Evolutionary conservation across 2,797 vertebrate species (phyloP), one percentile per base, ranked within the genome.

Genomic region (Paedocypris micromegethes): DNA sequence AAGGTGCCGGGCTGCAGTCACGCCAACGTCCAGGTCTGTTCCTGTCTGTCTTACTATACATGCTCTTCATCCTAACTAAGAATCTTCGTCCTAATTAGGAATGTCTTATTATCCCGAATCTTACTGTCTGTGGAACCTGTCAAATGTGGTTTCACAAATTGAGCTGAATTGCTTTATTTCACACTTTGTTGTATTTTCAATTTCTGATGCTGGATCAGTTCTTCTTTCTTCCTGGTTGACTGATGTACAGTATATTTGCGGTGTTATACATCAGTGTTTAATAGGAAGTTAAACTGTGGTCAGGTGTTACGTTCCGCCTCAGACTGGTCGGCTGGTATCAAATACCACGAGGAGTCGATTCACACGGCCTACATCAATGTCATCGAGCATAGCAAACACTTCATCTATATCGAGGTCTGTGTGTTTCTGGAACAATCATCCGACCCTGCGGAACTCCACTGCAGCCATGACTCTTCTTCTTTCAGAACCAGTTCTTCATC

Each of bases 311-410:
- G 96, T 38, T 98, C 96, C 0, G 91, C 95, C 39, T 86, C 88
- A 0, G 96, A 98, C 66, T 98, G 96, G 96, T 98, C 96, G 0
- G 96, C 94, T 0, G 96, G 96, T 56, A 98, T 98, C 73, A 98
- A 98, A 68, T 89, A 97, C 84, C 92, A 94, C 0, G 96, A 98
- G 80, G 95, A 97, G 75, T 98, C 96, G 67, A 98, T 98, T 85
- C 95, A 98, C 76, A 80, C 83, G 0, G 96, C 95, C 40, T 98
- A 98, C 0, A 0, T 93, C 72, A 66, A 84, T 0, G 86, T 83
- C 73, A 96, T 98, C 79, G 42, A 90, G 72, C 89, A 91, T 82
- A 98, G 96, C 89, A 82, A 92, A 23, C 92, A 98, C 89, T 98
- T 91, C 83, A 78, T 98, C 77, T 98, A 98, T 70, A 97, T 98